Evolutionary conservation across 2,888 invertebrate genomes (phyloP).

Genomic region (Kuschelorhynchus macadamiae): DNA sequence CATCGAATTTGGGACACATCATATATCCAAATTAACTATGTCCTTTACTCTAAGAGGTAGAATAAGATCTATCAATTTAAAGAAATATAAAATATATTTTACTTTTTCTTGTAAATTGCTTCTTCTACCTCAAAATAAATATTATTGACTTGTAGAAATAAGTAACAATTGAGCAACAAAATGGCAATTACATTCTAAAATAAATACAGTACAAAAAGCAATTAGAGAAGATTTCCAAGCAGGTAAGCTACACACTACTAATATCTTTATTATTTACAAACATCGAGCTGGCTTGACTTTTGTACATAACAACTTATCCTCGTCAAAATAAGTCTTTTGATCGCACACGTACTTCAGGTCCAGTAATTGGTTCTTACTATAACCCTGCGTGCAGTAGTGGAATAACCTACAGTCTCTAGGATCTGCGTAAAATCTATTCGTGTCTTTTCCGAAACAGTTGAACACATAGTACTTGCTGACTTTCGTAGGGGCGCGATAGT

Average conservation of each 20-base stretch:
- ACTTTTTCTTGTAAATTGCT: too few species aligned
- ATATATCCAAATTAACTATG: too few species aligned
- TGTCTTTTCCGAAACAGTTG: conserved; percentile 71
- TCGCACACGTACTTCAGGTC: conserved; percentile 76
- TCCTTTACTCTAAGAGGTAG: too few species aligned
- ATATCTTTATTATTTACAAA: conserved; percentile 54
- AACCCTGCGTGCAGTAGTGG: conserved; percentile 75
- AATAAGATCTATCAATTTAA: too few species aligned
- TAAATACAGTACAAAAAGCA: conserved; percentile 6
- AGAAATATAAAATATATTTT: too few species aligned
- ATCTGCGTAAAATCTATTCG: conserved; percentile 74
- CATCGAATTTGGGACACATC: too few species aligned
- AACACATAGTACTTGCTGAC: conserved; percentile 65
- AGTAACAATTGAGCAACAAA: conserved; percentile 14
- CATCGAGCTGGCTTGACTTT: conserved; percentile 65
- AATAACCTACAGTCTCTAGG: conserved; percentile 73
- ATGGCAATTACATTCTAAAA: background rate
- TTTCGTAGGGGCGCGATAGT: conserved; percentile 9
- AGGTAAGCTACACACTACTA: background rate
- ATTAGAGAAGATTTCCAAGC: conserved; percentile 13
- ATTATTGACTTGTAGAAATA: too few species aligned
- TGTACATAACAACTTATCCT: conserved; percentile 70
- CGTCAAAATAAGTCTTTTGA: conserved; percentile 72
- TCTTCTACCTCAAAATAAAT: too few species aligned
- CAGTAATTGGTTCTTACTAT: conserved; percentile 71